Evolutionary conservation across 2,113 vertebrate species (phyloP), one percentile per base, ranked within the genome.

Genomic region (Chrysemys picta): DNA sequence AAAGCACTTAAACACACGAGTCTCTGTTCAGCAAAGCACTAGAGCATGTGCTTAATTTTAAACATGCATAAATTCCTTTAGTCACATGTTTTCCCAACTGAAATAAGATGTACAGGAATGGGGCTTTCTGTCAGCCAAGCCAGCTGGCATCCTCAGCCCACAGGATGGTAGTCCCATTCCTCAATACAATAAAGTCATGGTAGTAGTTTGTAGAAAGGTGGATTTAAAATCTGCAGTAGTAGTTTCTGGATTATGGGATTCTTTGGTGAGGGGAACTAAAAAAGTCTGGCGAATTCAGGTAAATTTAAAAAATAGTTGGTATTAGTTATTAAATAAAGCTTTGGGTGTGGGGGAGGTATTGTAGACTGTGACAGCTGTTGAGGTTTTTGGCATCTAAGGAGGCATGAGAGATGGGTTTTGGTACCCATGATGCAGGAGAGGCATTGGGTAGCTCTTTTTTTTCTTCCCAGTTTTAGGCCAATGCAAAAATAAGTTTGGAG

Each of bases 21-120:
- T 89, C n/a, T 85, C 7, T 6, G 29, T 59, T 25, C 42, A 85
- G 21, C n/a, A 49, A 82, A 12, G 90, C 0, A 45, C 52, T 89
- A 5, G 14, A 21, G 81, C 57, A 19, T 0, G 5, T 59, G 75
- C 52, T 80, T 25, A 35, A 59, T 45, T 80, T 91, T 81, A 89
- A 84, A 80, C 85, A 31, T 29, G 1, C 0, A 0, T 90, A 80
- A n/a, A 85, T 69, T 24, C 27, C 27, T 59, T 88, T 91, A 56
- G 85, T 91, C 54, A 14, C 80, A 87, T 83, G 47, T 69, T 69
- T 69, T 69, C 16, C 35, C n/a, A 69, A 69, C n/a, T 87, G 91
- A 52, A 89, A 42, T 54, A 22, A 89, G 13, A 31, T 14, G 3
- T 83, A 27, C 8, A 87, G 38, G 53, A 88, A 6, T 93, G 35